Evolutionary conservation across 2,797 vertebrate genomes (phyloP), one percentile per base, ranked within the genome.

Genomic region (Lagocephalus sceleratus): DNA sequence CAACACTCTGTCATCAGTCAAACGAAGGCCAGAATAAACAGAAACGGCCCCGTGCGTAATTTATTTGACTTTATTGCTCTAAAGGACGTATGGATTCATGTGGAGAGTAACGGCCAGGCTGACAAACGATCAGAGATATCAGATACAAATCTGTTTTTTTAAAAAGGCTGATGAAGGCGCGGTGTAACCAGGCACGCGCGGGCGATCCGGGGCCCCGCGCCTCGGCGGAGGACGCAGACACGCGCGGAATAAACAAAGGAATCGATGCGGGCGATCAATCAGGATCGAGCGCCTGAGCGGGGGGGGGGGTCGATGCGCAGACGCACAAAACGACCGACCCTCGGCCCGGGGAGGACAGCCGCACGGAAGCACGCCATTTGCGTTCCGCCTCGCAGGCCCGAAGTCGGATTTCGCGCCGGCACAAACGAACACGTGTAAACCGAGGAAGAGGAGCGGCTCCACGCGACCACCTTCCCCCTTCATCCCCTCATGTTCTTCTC

Each of bases 341-440:
- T 29, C 68, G 60, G 60, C 58, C 29, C 12, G 10, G 19, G 10
- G 54, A 60, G 40, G 49, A 54, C 54, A 35, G 42, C 17, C 43
- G 11, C 20, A 23, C 41, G 45, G 59, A 63, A 2, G 0, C 54
- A 43, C 47, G 57, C 52, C 42, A 66, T 71, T 63, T 76, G 56
- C 53, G 55, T 62, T 69, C 53, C 20, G 51, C 47, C 57, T 55
- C 58, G 71, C 63, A 16, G 67, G 58, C 38, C 47, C 67, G 15
- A 35, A 67, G 39, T 20, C 48, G 55, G 42, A 71, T 51, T 58
- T 57, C 57, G 47, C 57, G 69, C 35, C 20, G 62, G 63, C 48
- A 14, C 40, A 45, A 54, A 51, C 3, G 11, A 14, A 35, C 32
- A 35, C 40, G 60, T 19, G 22, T n/a, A 19, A 50, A 26, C 52